Evolutionary conservation across 2,888 invertebrate genomes (phyloP).

Genomic region (Lobophora halterata): DNA sequence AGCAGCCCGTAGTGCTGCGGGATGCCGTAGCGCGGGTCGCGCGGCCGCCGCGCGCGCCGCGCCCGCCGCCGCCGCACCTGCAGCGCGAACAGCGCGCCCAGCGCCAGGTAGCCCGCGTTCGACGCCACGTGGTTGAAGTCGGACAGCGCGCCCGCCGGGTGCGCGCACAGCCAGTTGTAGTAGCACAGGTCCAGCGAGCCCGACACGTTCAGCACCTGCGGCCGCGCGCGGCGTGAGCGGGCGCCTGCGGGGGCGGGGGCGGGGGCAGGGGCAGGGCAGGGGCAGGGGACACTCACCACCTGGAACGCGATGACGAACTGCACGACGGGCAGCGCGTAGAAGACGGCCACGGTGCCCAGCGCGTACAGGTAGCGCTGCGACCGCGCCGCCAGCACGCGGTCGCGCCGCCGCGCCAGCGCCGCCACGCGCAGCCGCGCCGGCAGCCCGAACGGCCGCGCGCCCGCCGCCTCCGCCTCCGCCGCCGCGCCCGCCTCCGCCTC

Average conservation of each 20-base stretch:
- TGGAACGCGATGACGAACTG: constrained; percentile 94
- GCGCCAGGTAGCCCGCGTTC: constrained; percentile 90
- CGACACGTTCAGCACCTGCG: constrained; percentile 85
- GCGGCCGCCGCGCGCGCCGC: constrained; percentile 42
- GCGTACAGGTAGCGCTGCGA: constrained; percentile 79
- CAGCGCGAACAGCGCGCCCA: constrained; percentile 89
- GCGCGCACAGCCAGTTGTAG: constrained; percentile 94
- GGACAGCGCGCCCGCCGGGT: constrained; percentile 86
- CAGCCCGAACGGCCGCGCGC: constrained; percentile 58
- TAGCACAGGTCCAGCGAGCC: constrained; percentile 96
- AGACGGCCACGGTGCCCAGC: constrained; percentile 89
- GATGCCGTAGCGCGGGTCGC: constrained; percentile 84
- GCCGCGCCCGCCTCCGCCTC: too few species aligned
- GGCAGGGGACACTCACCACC: constrained; percentile 58
- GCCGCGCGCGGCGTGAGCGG: not conserved
- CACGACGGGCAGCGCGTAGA: constrained; percentile 92
- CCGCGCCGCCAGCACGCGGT: constrained; percentile 68
- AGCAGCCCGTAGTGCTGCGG: constrained; percentile 92
- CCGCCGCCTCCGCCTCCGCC: constrained; percentile 33
- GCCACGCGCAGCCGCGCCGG: constrained; percentile 67
- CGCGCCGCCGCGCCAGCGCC: constrained; percentile 61
- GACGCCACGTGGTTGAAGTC: constrained; percentile 95
- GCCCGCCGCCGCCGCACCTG: constrained; percentile 77
- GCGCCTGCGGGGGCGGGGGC: not conserved
- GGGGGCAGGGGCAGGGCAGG: not conserved